Percentiles rank a stretch among this genome's conserved stretches.
Conservation (phyloP, 2,888 invertebrate genomes). For the Archips xylosteana region DNA sequence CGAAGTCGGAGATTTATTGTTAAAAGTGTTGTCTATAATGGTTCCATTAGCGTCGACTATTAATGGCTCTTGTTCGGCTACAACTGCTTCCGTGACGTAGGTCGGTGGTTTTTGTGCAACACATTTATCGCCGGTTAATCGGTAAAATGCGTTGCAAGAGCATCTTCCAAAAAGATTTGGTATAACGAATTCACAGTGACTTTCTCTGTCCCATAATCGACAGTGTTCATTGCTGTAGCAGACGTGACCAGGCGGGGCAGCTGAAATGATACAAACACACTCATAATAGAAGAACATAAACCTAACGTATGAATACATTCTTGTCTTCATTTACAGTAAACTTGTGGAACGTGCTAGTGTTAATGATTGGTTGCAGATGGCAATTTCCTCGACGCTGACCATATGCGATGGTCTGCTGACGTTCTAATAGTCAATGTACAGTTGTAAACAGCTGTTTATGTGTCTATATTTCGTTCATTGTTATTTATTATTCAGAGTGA, state of each 20-base stretch:
- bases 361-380: conserved; percentile 54
- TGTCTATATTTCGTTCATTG: conserved; percentile 47
- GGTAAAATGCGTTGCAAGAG: conserved; percentile 89
- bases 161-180: conserved; percentile 96
- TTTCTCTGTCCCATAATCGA: conserved; percentile 92
- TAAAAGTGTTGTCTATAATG: conserved; percentile 49
- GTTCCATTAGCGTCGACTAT: conserved; percentile 54
- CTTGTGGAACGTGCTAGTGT: conserved; percentile 42
- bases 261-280: conserved; percentile 76
- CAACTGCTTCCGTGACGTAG: conserved; percentile 71
- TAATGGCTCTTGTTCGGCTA: conserved; percentile 70
- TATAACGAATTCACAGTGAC: conserved; percentile 95
- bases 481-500: background rate
- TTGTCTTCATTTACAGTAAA: conserved; percentile 29
- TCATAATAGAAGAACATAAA: background rate
- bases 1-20: conserved; percentile 58
- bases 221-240: conserved; percentile 97
- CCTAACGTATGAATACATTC: conserved; percentile 20
- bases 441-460: conserved; percentile 58
- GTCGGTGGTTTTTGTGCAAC: conserved; percentile 70
- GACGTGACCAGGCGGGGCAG: conserved; percentile 93
- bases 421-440: conserved; percentile 68
- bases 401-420: conserved; percentile 64
- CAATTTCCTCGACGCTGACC: conserved; percentile 67
- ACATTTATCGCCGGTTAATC: conserved; percentile 88